phyloP scores from a whole-genome alignment of 2,888 invertebrate species.

The Dynastes hyllus region DNA sequence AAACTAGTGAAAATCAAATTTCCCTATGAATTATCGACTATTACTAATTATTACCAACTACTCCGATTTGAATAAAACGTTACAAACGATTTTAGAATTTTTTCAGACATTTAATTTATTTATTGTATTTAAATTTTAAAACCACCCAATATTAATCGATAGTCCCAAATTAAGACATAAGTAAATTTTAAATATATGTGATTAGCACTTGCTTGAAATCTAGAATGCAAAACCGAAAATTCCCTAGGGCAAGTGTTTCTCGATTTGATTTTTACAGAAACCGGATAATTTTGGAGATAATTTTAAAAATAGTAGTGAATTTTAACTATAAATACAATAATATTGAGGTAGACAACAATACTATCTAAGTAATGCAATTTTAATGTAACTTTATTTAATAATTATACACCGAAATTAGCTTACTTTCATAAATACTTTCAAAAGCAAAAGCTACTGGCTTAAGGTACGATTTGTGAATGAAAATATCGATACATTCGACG shows the following conservation, averaged over 20 bases:
- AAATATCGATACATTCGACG: constrained; percentile 54
- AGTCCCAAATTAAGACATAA: not conserved
- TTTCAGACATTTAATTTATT: no score
- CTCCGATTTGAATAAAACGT: no score
- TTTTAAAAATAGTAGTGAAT: not conserved
- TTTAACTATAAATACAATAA: not conserved
- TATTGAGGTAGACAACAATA: not conserved
- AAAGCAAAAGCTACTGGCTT: not conserved
- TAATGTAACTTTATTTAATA: constrained; percentile 10
- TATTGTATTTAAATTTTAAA: no score
- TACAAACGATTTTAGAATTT: no score
- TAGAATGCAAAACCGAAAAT: not conserved
- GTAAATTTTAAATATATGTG: not conserved
- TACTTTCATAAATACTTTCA: constrained; percentile 15
- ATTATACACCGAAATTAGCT: not conserved
- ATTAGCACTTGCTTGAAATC: not conserved
- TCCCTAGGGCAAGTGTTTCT: not conserved
- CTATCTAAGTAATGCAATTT: not conserved
- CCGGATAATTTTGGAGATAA: not conserved
- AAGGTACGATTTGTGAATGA: constrained; percentile 15
- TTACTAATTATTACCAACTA: not conserved
- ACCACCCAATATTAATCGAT: not conserved
- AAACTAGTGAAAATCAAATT: no score
- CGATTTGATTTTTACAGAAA: not conserved
- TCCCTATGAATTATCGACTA: not conserved